Base-by-base conservation (phyloP, 2,113 vertebrate genomes). In the Bubalus kerabau region DNA sequence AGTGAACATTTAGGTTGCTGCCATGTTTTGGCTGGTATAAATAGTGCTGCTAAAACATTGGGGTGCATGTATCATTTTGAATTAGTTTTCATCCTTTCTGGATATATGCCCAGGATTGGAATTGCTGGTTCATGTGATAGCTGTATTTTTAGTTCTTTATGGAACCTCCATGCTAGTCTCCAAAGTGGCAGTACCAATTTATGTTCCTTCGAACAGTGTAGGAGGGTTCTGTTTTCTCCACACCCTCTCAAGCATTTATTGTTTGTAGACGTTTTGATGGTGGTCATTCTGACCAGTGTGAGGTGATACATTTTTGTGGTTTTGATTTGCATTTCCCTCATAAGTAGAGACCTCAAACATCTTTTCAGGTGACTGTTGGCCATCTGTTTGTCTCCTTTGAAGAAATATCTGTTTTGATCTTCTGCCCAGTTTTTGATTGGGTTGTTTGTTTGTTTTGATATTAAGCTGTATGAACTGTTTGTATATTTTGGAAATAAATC, bases 301-400 rank as follows among this genome's bases (percentile, higher is more conserved):
- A 71, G 64, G 32, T 67, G 64, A 21, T 54, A 17, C 5, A 36
- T 2, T 54, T 54, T 54, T 54, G 52, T 54, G 52, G 52, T 57
- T 57, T 57, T 57, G 21, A 57, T 57, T 24, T 4, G 9, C 56
- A 57, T 24, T 57, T 57, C 56, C 24, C 23, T 57, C 8, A 57
- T 57, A 57, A 57, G 56, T 57, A 24, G 57, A 5, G 57, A 0
- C 10, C 0, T 59, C 0, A 11, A 26, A 11, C 57, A 26, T 26
- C 57, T 4, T 26, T 26, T 59, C 57, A 59, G 4, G 24, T 28
- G 11, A 59, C 24, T 59, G 0, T 26, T 59, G 43, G 24, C 24
- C 24, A 26, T 59, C 57, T 59, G 24, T 59, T 12, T 13, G 24
- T 28, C 57, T 59, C 24, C 57, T 59, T 2, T 59, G 57, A 11